These are phyloP conservation scores for Vicugna pacos DNA, from an alignment of 2,113 vertebrate genomes.

Conservation along the genomic window DNA sequence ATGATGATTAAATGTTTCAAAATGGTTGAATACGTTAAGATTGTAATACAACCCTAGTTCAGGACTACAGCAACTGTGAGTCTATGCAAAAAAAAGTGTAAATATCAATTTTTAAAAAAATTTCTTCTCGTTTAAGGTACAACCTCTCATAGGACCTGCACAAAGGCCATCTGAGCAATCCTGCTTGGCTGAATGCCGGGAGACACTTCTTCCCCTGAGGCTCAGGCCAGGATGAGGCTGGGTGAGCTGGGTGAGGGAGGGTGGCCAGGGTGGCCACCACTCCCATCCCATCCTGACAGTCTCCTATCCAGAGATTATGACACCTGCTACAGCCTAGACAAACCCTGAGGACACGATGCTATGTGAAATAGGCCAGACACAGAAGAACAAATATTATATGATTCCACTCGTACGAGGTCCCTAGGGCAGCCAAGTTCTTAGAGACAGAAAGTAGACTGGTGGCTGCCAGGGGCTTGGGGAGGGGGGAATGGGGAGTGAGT, in stretches of 20 bases:
- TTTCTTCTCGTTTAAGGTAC: neutral
- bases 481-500: fast-evolving
- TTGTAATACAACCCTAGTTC: neutral
- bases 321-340: neutral
- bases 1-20: neutral
- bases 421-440: neutral
- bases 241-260: fast-evolving
- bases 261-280: neutral
- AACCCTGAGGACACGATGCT: neutral
- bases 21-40: neutral
- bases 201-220: neutral
- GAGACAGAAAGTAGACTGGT: neutral
- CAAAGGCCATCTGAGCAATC: neutral
- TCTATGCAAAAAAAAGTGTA: neutral
- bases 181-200: fast-evolving
- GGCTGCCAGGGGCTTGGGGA: neutral
- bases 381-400: neutral
- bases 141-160: neutral
- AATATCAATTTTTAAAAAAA: neutral
- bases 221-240: neutral
- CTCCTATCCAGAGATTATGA: neutral
- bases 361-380: neutral
- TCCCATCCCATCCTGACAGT: neutral
- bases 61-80: neutral
- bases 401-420: neutral